Percentiles rank a stretch among this genome's conserved stretches.
Evolutionary conservation across 2,797 vertebrate species (phyloP).

Genomic region (Clarias fuscus): DNA sequence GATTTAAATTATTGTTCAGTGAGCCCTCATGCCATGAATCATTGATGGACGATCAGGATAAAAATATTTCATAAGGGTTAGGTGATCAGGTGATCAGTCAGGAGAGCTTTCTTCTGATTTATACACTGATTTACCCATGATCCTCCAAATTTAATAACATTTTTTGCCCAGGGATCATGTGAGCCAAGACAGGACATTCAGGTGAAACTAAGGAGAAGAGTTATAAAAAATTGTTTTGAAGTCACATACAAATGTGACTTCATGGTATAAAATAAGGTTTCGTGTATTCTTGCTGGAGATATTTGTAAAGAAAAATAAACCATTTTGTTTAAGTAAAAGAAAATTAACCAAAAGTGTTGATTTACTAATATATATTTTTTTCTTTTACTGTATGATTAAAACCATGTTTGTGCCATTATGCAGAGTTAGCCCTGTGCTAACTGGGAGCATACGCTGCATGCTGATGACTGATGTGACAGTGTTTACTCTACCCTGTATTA

Average conservation of each 20-base stretch:
- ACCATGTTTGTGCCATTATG: background rate
- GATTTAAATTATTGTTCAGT: background rate
- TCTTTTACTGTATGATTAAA: background rate
- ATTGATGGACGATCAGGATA: background rate
- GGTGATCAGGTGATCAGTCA: conserved; percentile 1
- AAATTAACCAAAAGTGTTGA: background rate
- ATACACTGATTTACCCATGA: background rate
- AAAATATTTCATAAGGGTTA: background rate
- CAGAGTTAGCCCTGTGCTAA: background rate
- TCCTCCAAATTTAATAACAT: background rate
- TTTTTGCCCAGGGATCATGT: background rate
- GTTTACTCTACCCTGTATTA: background rate
- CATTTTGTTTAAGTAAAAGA: background rate
- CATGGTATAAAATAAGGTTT: background rate
- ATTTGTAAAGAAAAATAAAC: background rate
- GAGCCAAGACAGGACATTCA: background rate
- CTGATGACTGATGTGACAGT: background rate
- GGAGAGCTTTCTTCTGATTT: background rate
- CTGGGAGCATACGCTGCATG: background rate
- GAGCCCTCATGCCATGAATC: background rate
- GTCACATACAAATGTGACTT: background rate
- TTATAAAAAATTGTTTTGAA: background rate
- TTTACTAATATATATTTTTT: background rate
- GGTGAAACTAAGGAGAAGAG: background rate
- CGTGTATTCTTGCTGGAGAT: background rate